Evolutionary conservation across 2,797 vertebrate species (phyloP).

Genomic region (Coendou prehensilis): DNA sequence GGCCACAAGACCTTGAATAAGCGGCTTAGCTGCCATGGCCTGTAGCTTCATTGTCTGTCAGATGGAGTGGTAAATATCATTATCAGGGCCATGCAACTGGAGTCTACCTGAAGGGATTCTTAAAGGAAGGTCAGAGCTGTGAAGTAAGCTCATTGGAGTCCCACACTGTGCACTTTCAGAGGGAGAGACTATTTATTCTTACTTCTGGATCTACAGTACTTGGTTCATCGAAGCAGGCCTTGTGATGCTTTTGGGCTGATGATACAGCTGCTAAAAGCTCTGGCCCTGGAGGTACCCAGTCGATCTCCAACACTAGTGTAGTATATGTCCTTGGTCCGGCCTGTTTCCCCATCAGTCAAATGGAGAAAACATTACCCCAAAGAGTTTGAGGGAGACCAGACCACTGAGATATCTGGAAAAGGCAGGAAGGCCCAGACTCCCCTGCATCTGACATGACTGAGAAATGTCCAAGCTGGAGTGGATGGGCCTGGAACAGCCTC

Average conservation of each 20-base stretch:
- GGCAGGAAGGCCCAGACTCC: background rate
- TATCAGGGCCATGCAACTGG: background rate
- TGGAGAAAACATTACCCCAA: background rate
- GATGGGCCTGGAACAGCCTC: background rate
- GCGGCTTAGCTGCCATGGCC: background rate
- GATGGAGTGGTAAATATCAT: background rate
- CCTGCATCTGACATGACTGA: background rate
- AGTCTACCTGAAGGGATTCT: background rate
- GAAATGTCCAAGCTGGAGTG: background rate
- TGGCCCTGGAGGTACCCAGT: too few species aligned
- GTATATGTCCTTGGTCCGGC: background rate
- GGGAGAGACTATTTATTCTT: background rate
- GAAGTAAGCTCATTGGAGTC: background rate
- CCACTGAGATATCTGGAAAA: background rate
- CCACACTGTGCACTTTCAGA: background rate
- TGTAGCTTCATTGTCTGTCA: background rate
- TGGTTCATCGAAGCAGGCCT: background rate
- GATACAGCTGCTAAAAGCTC: rapidly evolving
- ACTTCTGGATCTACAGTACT: rapidly evolving
- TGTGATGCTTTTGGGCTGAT: background rate
- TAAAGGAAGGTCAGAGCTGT: background rate
- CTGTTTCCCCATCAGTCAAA: background rate
- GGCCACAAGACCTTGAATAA: background rate
- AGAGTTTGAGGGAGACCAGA: background rate
- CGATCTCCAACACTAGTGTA: too few species aligned